These are phyloP conservation scores for Conger conger DNA, from an alignment of 2,113 vertebrate species.

Conservation along the genomic window DNA sequence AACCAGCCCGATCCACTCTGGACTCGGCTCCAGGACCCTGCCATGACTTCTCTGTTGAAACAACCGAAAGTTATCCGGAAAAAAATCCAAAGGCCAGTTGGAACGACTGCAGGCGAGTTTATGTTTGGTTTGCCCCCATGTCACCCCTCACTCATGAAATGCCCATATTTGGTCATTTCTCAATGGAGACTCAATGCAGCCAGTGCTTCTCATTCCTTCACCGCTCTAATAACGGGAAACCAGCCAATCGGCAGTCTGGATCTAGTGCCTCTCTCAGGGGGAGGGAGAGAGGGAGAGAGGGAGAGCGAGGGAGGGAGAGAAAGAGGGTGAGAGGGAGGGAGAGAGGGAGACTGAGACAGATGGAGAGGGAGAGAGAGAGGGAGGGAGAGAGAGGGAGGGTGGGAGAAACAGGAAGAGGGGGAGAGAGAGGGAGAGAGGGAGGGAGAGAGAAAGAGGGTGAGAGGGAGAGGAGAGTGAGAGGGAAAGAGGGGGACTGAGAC, in stretches of 20 bases:
- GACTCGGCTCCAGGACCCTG: not conserved
- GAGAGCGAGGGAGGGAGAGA: not conserved
- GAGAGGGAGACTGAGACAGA: not conserved
- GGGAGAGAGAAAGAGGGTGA: no score
- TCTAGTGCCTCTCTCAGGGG: slow-evolving; percentile 32
- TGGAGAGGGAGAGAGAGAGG: slow-evolving; percentile 22
- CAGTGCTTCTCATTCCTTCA: slow-evolving; percentile 73
- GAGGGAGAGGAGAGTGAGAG: no score
- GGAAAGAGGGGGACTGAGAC: no score
- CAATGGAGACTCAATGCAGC: slow-evolving; percentile 50
- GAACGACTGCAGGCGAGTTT: slow-evolving; percentile 51
- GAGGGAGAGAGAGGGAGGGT: not conserved
- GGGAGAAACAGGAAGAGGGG: no score
- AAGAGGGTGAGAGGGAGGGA: slow-evolving; percentile 18
- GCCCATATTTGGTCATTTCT: slow-evolving; percentile 78
- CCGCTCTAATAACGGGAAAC: slow-evolving; percentile 65
- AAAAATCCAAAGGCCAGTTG: slow-evolving; percentile 19
- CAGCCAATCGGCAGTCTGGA: slow-evolving; percentile 58
- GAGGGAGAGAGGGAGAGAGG: slow-evolving; percentile 34
- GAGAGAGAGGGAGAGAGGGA: no score
- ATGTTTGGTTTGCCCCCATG: slow-evolving; percentile 46
- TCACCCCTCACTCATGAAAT: slow-evolving; percentile 63
- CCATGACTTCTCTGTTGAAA: not conserved
- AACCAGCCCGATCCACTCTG: not conserved
- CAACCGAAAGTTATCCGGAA: not conserved